A percentile compares a stretch with the other conserved stretches of the same genome.
Evolutionary conservation across 2,113 vertebrate species (phyloP).

Genomic region (Bos indicus): DNA sequence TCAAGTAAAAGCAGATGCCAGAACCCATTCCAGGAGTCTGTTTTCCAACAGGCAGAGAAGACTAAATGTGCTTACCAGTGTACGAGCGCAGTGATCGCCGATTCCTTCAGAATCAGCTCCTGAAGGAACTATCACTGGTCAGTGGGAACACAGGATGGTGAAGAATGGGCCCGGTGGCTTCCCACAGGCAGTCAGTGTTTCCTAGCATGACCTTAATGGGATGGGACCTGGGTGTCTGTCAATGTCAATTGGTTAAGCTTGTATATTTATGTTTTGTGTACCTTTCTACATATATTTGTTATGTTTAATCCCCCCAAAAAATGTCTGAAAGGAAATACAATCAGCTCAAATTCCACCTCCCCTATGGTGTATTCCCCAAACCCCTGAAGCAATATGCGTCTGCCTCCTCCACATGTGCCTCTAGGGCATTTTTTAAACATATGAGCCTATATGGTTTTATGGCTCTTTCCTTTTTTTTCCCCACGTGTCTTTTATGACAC

Average conservation of each 20-base stretch:
- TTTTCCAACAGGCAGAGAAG: slow-evolving; percentile 7
- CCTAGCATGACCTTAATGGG: not conserved
- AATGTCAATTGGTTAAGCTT: not conserved
- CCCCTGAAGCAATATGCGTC: not conserved
- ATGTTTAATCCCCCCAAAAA: not conserved
- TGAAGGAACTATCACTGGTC: not conserved
- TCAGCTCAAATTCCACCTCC: not conserved
- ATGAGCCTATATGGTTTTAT: not conserved
- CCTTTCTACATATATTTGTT: not conserved
- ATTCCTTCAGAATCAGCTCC: not conserved
- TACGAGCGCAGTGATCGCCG: not conserved
- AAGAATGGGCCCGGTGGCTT: not conserved
- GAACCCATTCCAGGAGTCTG: not conserved
- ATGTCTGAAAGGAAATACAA: not conserved
- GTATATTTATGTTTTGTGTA: not conserved
- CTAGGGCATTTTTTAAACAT: not conserved
- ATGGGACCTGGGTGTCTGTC: not conserved
- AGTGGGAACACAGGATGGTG: not conserved
- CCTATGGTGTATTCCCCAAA: not conserved
- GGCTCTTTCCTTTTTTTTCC: not conserved
- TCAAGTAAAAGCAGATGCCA: not conserved
- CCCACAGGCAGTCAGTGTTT: not conserved
- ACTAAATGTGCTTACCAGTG: not conserved
- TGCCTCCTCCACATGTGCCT: not conserved
- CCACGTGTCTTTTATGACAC: not conserved